Evolutionary conservation across 2,113 vertebrate genomes (phyloP).

Genomic region (Diphyllodes magnificus): DNA sequence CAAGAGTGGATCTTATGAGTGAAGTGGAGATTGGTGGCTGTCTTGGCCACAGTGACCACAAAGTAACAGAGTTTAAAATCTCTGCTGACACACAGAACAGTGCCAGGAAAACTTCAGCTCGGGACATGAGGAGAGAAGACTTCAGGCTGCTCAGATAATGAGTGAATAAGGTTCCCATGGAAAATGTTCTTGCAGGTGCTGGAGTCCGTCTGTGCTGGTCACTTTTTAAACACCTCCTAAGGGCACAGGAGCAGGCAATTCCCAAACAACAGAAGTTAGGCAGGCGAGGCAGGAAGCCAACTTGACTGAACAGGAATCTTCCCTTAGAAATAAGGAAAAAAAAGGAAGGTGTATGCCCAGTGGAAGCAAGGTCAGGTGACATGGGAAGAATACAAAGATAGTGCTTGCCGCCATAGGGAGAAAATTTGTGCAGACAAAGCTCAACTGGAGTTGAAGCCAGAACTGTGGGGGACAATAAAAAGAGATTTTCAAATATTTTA

Average conservation of each 20-base stretch:
- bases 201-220: not conserved
- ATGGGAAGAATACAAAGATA: not conserved
- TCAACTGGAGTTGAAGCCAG: not conserved
- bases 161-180: not conserved
- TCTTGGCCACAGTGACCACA: not conserved
- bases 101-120: not conserved
- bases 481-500: not conserved
- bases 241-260: not conserved
- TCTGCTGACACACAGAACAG: not conserved
- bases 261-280: not conserved
- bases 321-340: not conserved
- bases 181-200: not conserved
- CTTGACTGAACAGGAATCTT: not conserved
- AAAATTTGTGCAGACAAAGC: not conserved
- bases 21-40: not conserved
- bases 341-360: not conserved
- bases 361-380: not conserved
- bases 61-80: not conserved
- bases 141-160: not conserved
- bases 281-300: not conserved
- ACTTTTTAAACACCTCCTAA: not conserved
- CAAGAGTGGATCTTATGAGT: not conserved
- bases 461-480: not conserved
- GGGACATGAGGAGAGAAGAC: not conserved
- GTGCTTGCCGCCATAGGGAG: not conserved